Conservation (phyloP, 2,797 vertebrate genomes). For the Chaenodraco wilsoni region DNA sequence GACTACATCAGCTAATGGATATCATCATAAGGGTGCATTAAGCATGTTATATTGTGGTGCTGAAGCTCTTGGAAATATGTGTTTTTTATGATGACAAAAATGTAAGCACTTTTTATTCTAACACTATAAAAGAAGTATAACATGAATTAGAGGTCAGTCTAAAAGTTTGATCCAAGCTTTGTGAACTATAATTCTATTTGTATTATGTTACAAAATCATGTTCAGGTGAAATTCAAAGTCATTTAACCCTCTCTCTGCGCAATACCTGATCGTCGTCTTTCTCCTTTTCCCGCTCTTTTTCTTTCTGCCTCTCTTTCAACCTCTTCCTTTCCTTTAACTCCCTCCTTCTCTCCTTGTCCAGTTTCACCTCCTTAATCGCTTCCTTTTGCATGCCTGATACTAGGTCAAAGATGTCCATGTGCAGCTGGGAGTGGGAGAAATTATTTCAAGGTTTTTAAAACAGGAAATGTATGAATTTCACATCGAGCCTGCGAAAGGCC, state of each 20-base stretch:
- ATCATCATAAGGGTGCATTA: conserved; percentile 4
- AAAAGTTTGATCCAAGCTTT: conserved; percentile 21
- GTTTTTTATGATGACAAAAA: background rate
- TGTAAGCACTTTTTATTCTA: background rate
- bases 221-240: conserved; percentile 67
- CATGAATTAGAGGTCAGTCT: conserved; percentile 11
- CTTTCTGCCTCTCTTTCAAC: conserved; percentile 66
- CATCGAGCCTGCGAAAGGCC: conserved; percentile 5
- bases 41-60: background rate
- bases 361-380: conserved; percentile 74
- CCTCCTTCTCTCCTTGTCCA: conserved; percentile 74
- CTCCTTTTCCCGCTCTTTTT: conserved; percentile 68
- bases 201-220: conserved; percentile 3
- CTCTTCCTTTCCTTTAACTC: conserved; percentile 71
- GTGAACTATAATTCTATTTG: background rate
- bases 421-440: conserved; percentile 69
- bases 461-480: conserved; percentile 14
- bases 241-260: conserved; percentile 43
- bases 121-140: conserved; percentile 10
- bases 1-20: background rate
- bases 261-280: conserved; percentile 80
- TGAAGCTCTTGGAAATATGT: conserved; percentile 8
- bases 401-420: conserved; percentile 85
- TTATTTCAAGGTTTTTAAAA: conserved; percentile 27
- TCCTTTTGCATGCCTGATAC: conserved; percentile 83